Percentiles rank a stretch among this genome's conserved stretches.
Evolutionary conservation across 2,113 vertebrate genomes (phyloP).

Genomic region (Odocoileus hemionus): DNA sequence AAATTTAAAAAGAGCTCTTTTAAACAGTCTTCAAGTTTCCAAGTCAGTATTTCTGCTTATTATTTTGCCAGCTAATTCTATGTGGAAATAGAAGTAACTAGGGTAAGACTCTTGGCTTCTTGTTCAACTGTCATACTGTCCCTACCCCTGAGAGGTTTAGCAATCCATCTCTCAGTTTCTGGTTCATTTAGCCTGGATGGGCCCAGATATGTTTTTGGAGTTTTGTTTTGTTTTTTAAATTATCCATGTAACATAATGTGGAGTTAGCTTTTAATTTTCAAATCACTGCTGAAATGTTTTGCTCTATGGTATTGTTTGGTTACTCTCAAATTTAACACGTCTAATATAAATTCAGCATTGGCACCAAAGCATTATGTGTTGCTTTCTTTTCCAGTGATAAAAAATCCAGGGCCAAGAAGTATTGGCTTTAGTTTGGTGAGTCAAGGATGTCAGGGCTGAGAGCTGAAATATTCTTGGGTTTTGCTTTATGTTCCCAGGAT

Average conservation of each 20-base stretch:
- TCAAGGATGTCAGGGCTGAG: background rate
- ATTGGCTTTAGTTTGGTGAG: background rate
- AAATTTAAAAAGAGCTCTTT: background rate
- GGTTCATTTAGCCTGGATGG: background rate
- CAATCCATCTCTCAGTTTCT: background rate
- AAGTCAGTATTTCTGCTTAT: background rate
- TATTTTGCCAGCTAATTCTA: background rate
- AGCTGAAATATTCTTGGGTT: background rate
- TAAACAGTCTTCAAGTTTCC: background rate
- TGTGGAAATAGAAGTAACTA: background rate
- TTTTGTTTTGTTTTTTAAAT: background rate
- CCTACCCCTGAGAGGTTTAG: background rate
- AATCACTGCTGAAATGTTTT: background rate
- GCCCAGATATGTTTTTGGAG: background rate
- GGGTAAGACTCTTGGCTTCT: background rate
- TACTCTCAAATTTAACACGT: background rate
- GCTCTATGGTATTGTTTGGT: background rate
- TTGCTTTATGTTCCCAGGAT: background rate
- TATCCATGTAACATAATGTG: background rate
- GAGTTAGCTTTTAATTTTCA: background rate
- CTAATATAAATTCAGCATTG: background rate
- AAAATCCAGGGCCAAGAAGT: background rate
- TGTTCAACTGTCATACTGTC: background rate
- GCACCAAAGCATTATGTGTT: background rate
- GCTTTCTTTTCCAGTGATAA: background rate